Evolutionary conservation across 2,888 invertebrate genomes (phyloP), one percentile per base, ranked within the genome.

Genomic region (Anthoptus insignis): DNA sequence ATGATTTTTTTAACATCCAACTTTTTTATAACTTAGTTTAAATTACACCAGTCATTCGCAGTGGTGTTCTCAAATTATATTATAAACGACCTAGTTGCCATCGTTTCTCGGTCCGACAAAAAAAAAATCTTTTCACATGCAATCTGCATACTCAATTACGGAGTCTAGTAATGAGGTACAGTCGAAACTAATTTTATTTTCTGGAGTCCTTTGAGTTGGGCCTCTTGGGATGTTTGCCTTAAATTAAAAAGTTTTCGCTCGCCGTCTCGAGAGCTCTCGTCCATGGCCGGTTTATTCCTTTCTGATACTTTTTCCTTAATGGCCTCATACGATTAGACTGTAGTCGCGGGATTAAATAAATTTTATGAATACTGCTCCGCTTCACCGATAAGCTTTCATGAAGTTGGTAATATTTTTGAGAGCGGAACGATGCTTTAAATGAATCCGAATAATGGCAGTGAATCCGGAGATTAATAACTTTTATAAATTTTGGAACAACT

Each of bases 171-270:
- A 89, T 86, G 85, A 88, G 84, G 81, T 81, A 75, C 80, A 80
- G 79, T 80, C 73, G 70, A 79, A 85, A 84, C 84, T 83, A 84
- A 84, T 87, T 88, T 87, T 87, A 85, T 86, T 86, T 87, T 80
- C 81, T 77, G 70, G 72, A 77, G 77, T 82, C 81, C 82, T 87
- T 88, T 86, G 84, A 84, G 79, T 75, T 72, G 67, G 76, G 75
- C 81, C 82, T 82, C 82, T 82, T 72, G 78, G 78, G 81, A 86
- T 85, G 83, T 87, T 88, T 84, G 82, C 81, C 77, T 88, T 85
- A 81, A 87, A 88, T 87, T 88, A 86, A 89, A 89, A 89, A 89
- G 82, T 88, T 89, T 83, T 78, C 75, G 72, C 76, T 79, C 72
- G 75, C 73, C 76, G 78, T 80, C 81, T 81, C 78, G 72, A 84